Evolutionary conservation across 30 jellyfish, hydroid and myxozoan genomes (phyloP), one percentile per base, ranked within the genome.

Genomic region (Turritopsis rubra): DNA sequence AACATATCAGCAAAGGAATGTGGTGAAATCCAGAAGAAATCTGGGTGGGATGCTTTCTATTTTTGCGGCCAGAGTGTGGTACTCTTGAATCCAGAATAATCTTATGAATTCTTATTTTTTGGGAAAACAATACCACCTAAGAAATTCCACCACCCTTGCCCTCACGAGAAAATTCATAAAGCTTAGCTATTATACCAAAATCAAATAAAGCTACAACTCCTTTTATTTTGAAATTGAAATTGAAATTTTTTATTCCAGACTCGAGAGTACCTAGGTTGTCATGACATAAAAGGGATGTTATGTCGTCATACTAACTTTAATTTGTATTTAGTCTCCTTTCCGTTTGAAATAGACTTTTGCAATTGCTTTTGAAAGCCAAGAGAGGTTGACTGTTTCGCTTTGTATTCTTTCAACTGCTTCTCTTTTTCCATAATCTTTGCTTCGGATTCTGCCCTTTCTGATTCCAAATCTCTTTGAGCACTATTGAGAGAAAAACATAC

Each of bases 381-480:
- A 1, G 96, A 84, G 75, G 79, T 91, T 29, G 80, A 71, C 53
- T 83, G 79, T 81, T 91, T 90, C 1, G 96, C 75, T 53, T 87
- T 81, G 21, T 52, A 21, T 80, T 65, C 80, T 16, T 83, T 86
- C 41, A 77, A 75, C 54, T 70, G 31, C 28, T 54, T 65, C 65
- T 86, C 73, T 84, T 86, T 91, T 53, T 31, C 72, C 19, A 21
- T 18, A 29, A 77, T 29, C 7, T 29, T 30, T 24, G 28, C 72
- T 29, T 77, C 85, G 21, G 26, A 25, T 1, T 77, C 73, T 25
- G 22, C 30, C 27, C 71, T 60, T 24, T 77, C 85, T 26, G 52
- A 72, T 22, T 72, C 81, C 31, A 72, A 31, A 72, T 72, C 81
- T 72, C 81, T 72, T 72, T 72, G 31, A 72, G 81, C 81, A 72